A percentile compares a stretch with the other conserved stretches of the same genome.
Conservation (phyloP, 2,797 vertebrate species). For the Adelosebastes latens region DNA sequence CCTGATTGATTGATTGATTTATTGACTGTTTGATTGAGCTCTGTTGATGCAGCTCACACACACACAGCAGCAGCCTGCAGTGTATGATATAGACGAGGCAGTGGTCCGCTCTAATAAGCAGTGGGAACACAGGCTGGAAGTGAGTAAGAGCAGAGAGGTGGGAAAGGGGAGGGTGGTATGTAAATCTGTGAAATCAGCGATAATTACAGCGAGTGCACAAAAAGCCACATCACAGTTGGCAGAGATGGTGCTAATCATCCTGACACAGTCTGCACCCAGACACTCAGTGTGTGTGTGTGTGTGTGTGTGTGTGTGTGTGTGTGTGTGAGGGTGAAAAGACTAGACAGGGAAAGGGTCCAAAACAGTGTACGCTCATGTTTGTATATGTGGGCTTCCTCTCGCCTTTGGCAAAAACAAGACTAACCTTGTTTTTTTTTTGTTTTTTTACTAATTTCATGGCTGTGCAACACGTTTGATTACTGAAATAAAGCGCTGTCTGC, state of each 20-base stretch:
- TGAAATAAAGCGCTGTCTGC: slow-evolving; percentile 28
- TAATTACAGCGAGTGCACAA: slow-evolving; percentile 83
- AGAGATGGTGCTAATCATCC: slow-evolving; percentile 83
- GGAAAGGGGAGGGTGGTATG: slow-evolving; percentile 74
- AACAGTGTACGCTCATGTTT: slow-evolving; percentile 15
- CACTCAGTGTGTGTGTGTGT: slow-evolving; percentile 10
- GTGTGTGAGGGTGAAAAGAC: slow-evolving; percentile 13
- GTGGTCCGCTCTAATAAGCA: slow-evolving; percentile 42
- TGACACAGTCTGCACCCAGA: slow-evolving; percentile 76
- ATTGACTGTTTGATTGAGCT: slow-evolving; percentile 35
- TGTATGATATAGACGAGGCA: slow-evolving; percentile 30
- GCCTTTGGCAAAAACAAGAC: slow-evolving; percentile 44
- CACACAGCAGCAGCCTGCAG: slow-evolving; percentile 5
- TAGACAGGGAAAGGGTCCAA: slow-evolving; percentile 25
- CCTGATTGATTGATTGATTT: slow-evolving; percentile 34
- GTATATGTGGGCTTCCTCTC: slow-evolving; percentile 19
- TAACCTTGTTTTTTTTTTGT: slow-evolving; percentile 29
- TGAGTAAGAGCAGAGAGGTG: slow-evolving; percentile 78
- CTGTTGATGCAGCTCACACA: slow-evolving; percentile 12
- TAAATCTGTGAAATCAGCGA: slow-evolving; percentile 84
- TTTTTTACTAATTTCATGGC: slow-evolving; percentile 48
- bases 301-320: slow-evolving; percentile 12
- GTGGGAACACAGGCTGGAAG: slow-evolving; percentile 68
- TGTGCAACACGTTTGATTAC: slow-evolving; percentile 10
- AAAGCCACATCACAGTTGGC: slow-evolving; percentile 84